A percentile compares a stretch with the other conserved stretches of the same genome.
phyloP scores from a whole-genome alignment of 2,113 vertebrate genomes.

The Xyrauchen texanus region DNA sequence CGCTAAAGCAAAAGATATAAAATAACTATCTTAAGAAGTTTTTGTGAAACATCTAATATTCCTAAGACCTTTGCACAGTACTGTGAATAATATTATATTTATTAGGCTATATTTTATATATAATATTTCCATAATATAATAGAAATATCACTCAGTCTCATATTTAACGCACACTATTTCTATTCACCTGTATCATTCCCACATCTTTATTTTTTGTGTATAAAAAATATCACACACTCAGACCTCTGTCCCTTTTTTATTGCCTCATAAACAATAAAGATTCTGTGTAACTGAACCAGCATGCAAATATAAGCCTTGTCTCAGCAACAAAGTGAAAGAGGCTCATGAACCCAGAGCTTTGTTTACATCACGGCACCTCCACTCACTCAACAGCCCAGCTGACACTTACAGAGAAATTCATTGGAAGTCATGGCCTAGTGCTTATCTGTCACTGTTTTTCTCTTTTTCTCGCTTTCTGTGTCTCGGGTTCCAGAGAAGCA shows the following conservation, averaged over 20 bases:
- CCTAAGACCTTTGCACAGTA: too few species aligned
- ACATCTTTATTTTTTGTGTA: background rate
- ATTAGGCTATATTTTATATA: too few species aligned
- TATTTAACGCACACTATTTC: background rate
- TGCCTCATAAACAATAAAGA: conserved; percentile 8
- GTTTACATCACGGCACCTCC: conserved; percentile 32
- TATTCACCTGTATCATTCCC: background rate
- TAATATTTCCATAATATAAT: too few species aligned
- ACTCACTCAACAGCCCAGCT: conserved; percentile 8
- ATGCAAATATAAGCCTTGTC: conserved; percentile 42
- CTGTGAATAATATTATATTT: too few species aligned
- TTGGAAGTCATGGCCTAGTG: conserved; percentile 46
- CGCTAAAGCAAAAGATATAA: too few species aligned
- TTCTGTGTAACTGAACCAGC: background rate
- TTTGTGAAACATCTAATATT: too few species aligned
- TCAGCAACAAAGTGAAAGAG: conserved; percentile 43
- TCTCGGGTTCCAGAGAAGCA: conserved; percentile 58
- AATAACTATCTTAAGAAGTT: too few species aligned
- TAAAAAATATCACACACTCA: conserved; percentile 8
- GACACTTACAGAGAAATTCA: conserved; percentile 47
- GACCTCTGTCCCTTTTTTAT: conserved; percentile 29
- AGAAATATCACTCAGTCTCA: background rate
- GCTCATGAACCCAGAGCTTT: conserved; percentile 17
- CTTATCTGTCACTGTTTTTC: conserved; percentile 44
- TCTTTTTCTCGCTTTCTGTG: conserved; percentile 50